Conservation (phyloP, 1,140 invertebrate genomes). For the Thalassaphorura encarpata region DNA sequence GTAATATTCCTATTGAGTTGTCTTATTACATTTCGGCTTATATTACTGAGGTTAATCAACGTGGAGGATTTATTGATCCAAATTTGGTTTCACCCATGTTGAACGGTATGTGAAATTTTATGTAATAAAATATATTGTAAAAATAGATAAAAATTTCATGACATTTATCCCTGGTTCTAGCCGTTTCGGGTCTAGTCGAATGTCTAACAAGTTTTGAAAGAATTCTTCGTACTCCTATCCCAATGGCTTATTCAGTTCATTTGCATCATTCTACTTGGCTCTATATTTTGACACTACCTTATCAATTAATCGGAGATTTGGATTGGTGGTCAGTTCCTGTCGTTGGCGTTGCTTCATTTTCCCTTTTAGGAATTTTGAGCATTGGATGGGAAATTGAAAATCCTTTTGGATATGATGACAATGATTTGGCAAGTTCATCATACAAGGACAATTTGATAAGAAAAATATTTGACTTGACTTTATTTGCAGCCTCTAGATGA, state of each 20-base stretch:
- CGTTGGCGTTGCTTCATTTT: conserved; percentile 7
- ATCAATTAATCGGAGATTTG: conserved; percentile 3
- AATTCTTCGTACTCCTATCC: conserved; percentile 14
- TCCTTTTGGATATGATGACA: conserved; percentile 20
- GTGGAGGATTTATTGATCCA: not conserved
- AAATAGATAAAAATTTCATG: not conserved
- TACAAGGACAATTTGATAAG: not conserved
- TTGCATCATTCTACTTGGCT: conserved; percentile 13
- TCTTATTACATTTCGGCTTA: conserved; percentile 9
- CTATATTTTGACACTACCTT: conserved; percentile 9
- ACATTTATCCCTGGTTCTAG: conserved; percentile 1
- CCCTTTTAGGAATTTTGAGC: conserved; percentile 13
- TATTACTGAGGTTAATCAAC: conserved; percentile 9
- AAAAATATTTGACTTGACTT: not conserved
- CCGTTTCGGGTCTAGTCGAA: conserved; percentile 6
- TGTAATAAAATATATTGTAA: not conserved
- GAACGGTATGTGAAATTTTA: not conserved
- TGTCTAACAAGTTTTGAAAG: conserved; percentile 9
- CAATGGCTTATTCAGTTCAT: conserved; percentile 15
- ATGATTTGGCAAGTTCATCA: conserved; percentile 12
- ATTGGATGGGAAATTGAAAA: conserved; percentile 20
- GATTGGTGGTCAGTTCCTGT: conserved; percentile 11
- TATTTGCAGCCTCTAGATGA: conserved; percentile 15
- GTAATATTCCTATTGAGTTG: conserved; percentile 22
- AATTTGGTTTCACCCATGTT: not conserved